These are phyloP conservation scores for Dreissena rostriformis DNA, from an alignment of 1,140 invertebrate species.

Conservation along the genomic window DNA sequence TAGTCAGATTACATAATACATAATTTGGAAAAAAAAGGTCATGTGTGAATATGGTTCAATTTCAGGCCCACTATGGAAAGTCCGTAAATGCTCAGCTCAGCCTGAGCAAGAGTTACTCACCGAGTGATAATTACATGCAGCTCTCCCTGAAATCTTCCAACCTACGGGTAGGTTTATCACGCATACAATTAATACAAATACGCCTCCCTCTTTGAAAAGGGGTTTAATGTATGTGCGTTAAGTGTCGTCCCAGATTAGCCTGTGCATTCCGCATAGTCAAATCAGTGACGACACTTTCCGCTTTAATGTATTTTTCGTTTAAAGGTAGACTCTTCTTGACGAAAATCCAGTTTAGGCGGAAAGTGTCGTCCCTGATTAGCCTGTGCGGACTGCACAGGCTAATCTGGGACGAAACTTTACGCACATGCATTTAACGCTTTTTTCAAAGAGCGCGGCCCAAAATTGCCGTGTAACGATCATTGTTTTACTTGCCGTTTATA, in stretches of 20 bases:
- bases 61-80: constrained; percentile 59
- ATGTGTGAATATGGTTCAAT: neutral
- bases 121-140: constrained; percentile 73
- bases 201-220: neutral
- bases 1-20: neutral
- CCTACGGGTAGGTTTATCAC: constrained; percentile 44
- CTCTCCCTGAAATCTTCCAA: constrained; percentile 64
- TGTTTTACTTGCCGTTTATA: too few relatives aligned
- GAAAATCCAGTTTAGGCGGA: too few relatives aligned
- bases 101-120: constrained; percentile 69
- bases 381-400: too few relatives aligned
- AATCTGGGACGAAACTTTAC: too few relatives aligned
- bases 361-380: too few relatives aligned
- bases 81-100: constrained; percentile 36
- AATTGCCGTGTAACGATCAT: too few relatives aligned
- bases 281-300: neutral
- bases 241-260: neutral
- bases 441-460: too few relatives aligned
- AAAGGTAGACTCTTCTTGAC: neutral
- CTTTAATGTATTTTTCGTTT: neutral
- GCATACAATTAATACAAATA: neutral
- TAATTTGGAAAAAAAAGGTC: neutral
- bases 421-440: too few relatives aligned
- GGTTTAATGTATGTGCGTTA: neutral
- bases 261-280: neutral